A percentile compares a stretch with the other conserved stretches of the same genome.
These are phyloP conservation scores for Andrena praecox DNA, from an alignment of 2,888 invertebrate genomes.

Conservation along the genomic window DNA sequence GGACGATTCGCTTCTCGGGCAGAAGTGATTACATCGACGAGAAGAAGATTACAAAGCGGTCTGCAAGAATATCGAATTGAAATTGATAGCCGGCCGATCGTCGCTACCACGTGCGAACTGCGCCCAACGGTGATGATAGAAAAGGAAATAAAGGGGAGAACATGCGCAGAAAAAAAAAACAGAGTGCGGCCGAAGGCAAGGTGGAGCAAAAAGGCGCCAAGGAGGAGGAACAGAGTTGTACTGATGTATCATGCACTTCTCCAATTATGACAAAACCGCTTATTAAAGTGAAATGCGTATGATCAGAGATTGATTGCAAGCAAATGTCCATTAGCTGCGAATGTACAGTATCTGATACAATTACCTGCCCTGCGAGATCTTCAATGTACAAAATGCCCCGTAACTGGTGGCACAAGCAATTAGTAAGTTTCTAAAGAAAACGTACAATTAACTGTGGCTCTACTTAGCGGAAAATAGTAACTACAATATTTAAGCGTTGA, in stretches of 20 bases:
- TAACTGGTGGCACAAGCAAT: too few relatives aligned
- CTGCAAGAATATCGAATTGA: slow-evolving; percentile 69
- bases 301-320: too few relatives aligned
- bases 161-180: background rate
- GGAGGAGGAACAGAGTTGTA: slow-evolving; percentile 7
- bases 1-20: slow-evolving; percentile 47
- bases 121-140: slow-evolving; percentile 22
- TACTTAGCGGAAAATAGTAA: too few relatives aligned
- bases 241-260: slow-evolving; percentile 6
- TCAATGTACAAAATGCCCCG: too few relatives aligned
- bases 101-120: slow-evolving; percentile 57
- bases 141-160: slow-evolving; percentile 7
- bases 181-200: slow-evolving; percentile 1
- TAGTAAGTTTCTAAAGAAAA: too few relatives aligned
- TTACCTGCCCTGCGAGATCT: too few relatives aligned
- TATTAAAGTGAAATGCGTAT: background rate
- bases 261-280: slow-evolving; percentile 18
- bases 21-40: slow-evolving; percentile 62
- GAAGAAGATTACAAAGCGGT: slow-evolving; percentile 66
- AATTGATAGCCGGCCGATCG: slow-evolving; percentile 72
- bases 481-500: too few relatives aligned
- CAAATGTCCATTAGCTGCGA: too few relatives aligned
- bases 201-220: background rate
- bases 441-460: too few relatives aligned
- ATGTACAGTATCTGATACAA: too few relatives aligned